Conservation (phyloP, 1,140 invertebrate genomes). For the Parasteatoda tepidariorum region DNA sequence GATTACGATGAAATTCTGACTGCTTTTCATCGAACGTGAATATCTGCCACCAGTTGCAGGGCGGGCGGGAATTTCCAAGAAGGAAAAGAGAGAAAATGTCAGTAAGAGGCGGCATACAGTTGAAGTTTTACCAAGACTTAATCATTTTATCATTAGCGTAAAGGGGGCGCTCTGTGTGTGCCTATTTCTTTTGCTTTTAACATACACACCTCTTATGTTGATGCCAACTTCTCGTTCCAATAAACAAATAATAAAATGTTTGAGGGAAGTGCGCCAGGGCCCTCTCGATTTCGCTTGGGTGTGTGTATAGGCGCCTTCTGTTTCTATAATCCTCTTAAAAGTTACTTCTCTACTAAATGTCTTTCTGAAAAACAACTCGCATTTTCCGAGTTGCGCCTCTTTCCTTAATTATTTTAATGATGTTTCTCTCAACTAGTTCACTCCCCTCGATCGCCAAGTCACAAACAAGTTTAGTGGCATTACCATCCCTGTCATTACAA, state of each 20-base stretch:
- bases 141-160: conserved; percentile 60
- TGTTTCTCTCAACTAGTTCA: conserved; percentile 43
- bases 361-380: conserved; percentile 59
- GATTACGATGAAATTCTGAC: conserved; percentile 60
- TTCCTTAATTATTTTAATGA: conserved; percentile 61
- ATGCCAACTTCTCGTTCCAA: conserved; percentile 11
- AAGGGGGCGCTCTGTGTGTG: background rate
- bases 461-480: conserved; percentile 59
- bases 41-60: conserved; percentile 49
- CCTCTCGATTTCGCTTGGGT: conserved; percentile 48
- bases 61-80: background rate
- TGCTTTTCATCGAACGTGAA: conserved; percentile 43
- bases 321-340: conserved; percentile 49
- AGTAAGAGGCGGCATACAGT: conserved; percentile 18
- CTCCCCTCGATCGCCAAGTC: background rate
- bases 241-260: conserved; percentile 51
- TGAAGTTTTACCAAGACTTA: conserved; percentile 46
- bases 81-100: conserved; percentile 21
- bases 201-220: background rate
- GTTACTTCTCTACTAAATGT: conserved; percentile 57
- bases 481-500: conserved; percentile 56
- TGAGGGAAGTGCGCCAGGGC: conserved; percentile 12
- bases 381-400: conserved; percentile 55
- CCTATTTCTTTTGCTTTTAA: conserved; percentile 44
- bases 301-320: conserved; percentile 44